These are phyloP conservation scores for Neoniphon sammara DNA, from an alignment of 2,797 vertebrate species.

Conservation along the genomic window DNA sequence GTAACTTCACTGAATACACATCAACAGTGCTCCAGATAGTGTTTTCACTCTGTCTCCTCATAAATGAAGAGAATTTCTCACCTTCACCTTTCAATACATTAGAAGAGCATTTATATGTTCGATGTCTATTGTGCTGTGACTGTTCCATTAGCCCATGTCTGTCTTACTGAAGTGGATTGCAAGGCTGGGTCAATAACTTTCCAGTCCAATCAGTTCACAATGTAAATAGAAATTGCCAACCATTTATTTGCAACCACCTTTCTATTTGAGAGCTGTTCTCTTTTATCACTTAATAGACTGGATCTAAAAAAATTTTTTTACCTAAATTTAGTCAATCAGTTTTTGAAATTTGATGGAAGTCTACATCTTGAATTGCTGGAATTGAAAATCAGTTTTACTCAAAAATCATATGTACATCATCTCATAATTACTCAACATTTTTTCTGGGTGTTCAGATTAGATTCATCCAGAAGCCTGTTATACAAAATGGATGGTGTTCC, in stretches of 20 bases:
- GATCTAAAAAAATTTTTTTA: background rate
- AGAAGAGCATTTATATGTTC: slow-evolving; percentile 11
- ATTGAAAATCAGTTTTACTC: background rate
- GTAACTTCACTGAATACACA: slow-evolving; percentile 57
- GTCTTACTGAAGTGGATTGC: slow-evolving; percentile 3
- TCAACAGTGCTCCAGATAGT: slow-evolving; percentile 55
- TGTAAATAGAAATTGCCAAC: background rate
- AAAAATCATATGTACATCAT: background rate
- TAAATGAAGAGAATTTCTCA: slow-evolving; percentile 8
- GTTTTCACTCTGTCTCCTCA: slow-evolving; percentile 38
- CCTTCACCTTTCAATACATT: background rate
- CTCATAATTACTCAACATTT: background rate
- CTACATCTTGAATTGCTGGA: background rate
- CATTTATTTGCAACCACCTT: slow-evolving; percentile 1
- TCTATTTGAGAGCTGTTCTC: background rate
- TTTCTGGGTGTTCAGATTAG: background rate
- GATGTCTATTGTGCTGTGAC: slow-evolving; percentile 9
- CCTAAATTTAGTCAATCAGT: no score
- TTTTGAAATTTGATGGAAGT: background rate
- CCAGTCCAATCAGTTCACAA: slow-evolving; percentile 25
- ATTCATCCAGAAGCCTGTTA: slow-evolving; percentile 1
- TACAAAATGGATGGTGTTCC: slow-evolving; percentile 24
- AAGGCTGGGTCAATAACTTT: slow-evolving; percentile 9
- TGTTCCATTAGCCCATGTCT: slow-evolving; percentile 7
- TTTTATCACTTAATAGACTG: background rate